These are phyloP conservation scores for Cottus gobio DNA, from an alignment of 2,113 vertebrate species.

Conservation along the genomic window DNA sequence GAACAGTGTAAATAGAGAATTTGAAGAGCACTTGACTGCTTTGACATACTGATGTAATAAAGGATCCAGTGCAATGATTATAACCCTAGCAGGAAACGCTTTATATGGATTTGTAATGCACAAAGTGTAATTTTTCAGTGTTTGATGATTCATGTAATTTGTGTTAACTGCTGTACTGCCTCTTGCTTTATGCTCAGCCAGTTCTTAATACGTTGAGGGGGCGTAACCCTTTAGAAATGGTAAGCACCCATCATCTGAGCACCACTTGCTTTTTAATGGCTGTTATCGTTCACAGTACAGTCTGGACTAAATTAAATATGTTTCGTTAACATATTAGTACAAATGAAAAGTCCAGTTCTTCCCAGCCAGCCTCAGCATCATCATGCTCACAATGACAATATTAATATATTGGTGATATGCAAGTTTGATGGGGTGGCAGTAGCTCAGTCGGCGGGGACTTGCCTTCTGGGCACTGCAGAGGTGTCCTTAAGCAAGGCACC, in stretches of 20 bases:
- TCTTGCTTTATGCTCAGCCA: conserved; percentile 34
- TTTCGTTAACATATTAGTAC: background rate
- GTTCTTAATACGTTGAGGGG: conserved; percentile 11
- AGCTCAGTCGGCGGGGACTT: background rate
- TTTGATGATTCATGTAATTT: conserved; percentile 63
- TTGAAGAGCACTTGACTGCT: conserved; percentile 45
- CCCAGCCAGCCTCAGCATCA: background rate
- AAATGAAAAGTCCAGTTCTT: conserved; percentile 3
- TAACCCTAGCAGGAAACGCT: conserved; percentile 28
- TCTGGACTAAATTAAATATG: background rate
- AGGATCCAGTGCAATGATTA: conserved; percentile 45
- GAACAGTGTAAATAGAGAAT: conserved; percentile 24
- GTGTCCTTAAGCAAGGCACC: background rate
- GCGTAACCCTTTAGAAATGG: conserved; percentile 26
- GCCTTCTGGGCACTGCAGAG: background rate
- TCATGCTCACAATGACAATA: background rate
- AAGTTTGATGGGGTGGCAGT: background rate
- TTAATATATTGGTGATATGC: background rate
- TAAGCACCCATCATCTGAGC: conserved; percentile 38
- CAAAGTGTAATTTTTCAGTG: conserved; percentile 30
- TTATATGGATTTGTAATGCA: conserved; percentile 52
- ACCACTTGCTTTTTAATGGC: conserved; percentile 22
- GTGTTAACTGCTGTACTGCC: conserved; percentile 38
- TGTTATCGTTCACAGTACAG: conserved; percentile 17
- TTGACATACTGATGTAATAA: conserved; percentile 44